Evolutionary conservation across 1,140 invertebrate genomes (phyloP).

Genomic region (Drosophila obscura): DNA sequence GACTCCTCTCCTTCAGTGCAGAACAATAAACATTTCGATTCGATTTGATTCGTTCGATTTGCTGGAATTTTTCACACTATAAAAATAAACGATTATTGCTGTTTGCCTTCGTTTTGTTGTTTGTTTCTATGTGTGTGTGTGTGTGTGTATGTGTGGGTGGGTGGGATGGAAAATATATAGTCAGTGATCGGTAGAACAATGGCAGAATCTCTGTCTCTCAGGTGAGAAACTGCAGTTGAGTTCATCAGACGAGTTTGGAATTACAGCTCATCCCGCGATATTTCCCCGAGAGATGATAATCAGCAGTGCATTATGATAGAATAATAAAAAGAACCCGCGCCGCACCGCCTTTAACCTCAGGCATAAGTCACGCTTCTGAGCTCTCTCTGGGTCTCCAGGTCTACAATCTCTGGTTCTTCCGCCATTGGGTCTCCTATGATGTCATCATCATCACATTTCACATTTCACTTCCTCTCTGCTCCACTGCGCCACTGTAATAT

Average conservation of each 20-base stretch:
- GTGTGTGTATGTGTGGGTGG: conserved; percentile 18
- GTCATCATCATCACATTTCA: conserved; percentile 46
- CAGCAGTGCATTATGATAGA: conserved; percentile 19
- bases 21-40: conserved; percentile 25
- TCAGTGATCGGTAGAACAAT: conserved; percentile 22
- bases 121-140: neutral
- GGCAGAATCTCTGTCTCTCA: neutral
- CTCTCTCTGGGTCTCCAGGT: conserved; percentile 5
- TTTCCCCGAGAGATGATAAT: neutral
- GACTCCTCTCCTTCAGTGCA: neutral
- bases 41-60: conserved; percentile 29
- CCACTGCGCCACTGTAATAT: too few relatives aligned
- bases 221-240: conserved; percentile 1
- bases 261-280: conserved; percentile 1
- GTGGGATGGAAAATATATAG: neutral
- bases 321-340: neutral
- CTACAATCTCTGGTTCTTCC: neutral
- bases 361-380: conserved; percentile 21
- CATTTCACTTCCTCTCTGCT: conserved; percentile 41
- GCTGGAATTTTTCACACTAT: conserved; percentile 39
- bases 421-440: conserved; percentile 35
- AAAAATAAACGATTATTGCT: conserved; percentile 17
- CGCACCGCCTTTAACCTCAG: conserved; percentile 7
- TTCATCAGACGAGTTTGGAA: conserved; percentile 4
- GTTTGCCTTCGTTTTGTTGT: conserved; percentile 12